Evolutionary conservation across 2,797 vertebrate genomes (phyloP).

Genomic region (Lophura swinhoii): DNA sequence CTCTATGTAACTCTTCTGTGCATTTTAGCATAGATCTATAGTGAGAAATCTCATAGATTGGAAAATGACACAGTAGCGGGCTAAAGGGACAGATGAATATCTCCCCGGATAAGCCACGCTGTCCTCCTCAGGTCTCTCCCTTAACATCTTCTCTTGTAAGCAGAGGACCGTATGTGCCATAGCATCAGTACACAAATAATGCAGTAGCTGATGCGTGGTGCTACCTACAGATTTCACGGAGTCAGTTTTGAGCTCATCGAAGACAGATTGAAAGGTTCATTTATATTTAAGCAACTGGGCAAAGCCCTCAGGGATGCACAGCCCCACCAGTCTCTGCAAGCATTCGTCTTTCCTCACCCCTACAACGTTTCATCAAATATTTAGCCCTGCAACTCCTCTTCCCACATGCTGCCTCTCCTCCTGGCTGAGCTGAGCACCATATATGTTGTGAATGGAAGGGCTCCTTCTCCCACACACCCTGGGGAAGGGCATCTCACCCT

Average conservation of each 20-base stretch:
- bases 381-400: slow-evolving; percentile 15
- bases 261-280: neutral
- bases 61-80: neutral
- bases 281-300: neutral
- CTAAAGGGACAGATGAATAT: neutral
- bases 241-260: neutral
- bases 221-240: neutral
- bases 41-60: neutral
- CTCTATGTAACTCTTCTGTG: neutral
- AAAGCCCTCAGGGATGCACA: slow-evolving; percentile 9
- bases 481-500: neutral
- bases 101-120: too few relatives aligned
- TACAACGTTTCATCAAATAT: neutral
- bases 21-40: neutral
- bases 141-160: neutral
- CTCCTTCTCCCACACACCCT: neutral
- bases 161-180: neutral
- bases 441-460: neutral
- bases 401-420: neutral
- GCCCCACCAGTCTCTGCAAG: slow-evolving; percentile 1
- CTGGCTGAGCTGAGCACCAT: neutral
- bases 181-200: neutral
- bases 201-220: accelerated
- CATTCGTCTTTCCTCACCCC: slow-evolving; percentile 24
- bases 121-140: neutral